Evolutionary conservation across 30 jellyfish, hydroid and myxozoan genomes (phyloP), one percentile per base, ranked within the genome.

Genomic region (Aurelia sp.): DNA sequence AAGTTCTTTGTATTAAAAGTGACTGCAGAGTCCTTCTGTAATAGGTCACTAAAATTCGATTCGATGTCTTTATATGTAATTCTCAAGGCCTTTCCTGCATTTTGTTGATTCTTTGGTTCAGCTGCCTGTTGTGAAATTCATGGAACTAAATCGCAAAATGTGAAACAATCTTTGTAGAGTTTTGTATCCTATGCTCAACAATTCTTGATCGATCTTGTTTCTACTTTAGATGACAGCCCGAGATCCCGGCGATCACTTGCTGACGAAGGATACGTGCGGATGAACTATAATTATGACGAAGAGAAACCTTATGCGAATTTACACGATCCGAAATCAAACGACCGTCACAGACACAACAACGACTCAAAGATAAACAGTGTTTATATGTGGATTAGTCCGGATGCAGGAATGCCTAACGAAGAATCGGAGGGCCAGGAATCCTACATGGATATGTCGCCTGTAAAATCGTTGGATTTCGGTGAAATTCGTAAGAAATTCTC

Each of bases 251-350:
- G 60, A 30, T n/a, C 63, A 16, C n/a, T 80, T 16, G 20, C 67
- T 22, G 92, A 83, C 59, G 86, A 83, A 38, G 92, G 86, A 3
- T 83, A 83, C 38, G 50, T 83, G 35, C 60, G 86, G n/a, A 83
- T 83, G 92, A 58, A 70, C 68, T 83, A 24, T 57, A 61, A 72
- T 35, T 30, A 57, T 40, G 78, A 19, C 16, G 86, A 83, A 27
- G 71, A 74, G 38, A 40, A 20, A 58, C 80, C 72, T 16, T 16
- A 13, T 17, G 76, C 79, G 20, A 60, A 59, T 60, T 13, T 17
- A 59, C 20, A 33, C 6, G 15, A 38, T 60, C 38, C 88, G 21
- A 53, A 74, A 20, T 71, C 16, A 57, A 52, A 22, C 33, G 1
- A 13, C 55, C 55, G 55, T 44, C 24, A 30, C 13, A 59, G 33